Evolutionary conservation across 2,888 invertebrate species (phyloP).

Genomic region (Drepanosiphum platanoidis): DNA sequence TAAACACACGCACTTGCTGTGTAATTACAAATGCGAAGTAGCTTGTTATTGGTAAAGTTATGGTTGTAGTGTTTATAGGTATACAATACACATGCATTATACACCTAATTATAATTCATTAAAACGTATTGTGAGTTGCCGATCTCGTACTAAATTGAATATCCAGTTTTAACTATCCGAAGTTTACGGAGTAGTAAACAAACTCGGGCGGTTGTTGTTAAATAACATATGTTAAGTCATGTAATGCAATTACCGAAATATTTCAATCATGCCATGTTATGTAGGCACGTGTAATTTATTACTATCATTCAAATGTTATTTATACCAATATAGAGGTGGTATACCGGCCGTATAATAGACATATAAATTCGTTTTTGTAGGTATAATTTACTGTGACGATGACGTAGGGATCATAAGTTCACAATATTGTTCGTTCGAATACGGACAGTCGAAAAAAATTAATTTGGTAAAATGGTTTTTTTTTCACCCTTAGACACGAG

Average conservation of each 20-base stretch:
- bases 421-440: background rate
- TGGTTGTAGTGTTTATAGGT: background rate
- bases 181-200: constrained; percentile 20
- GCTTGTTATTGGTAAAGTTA: constrained; percentile 38
- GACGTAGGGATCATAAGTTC: background rate
- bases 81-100: too few relatives aligned
- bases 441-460: background rate
- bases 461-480: background rate
- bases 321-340: background rate
- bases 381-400: background rate
- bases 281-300: background rate
- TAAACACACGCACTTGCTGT: background rate
- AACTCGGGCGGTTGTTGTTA: background rate
- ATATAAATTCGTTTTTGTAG: too few relatives aligned
- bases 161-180: constrained; percentile 30
- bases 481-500: background rate
- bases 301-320: background rate
- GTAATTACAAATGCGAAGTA: constrained; percentile 31
- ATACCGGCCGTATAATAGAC: background rate
- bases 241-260: constrained; percentile 13
- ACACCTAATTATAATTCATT: constrained; percentile 17
- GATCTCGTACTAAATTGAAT: constrained; percentile 8
- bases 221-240: constrained; percentile 39
- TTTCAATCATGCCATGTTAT: constrained; percentile 4
- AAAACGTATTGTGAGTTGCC: constrained; percentile 20